These are phyloP conservation scores for Melanostigma gelatinosum DNA, from an alignment of 2,113 vertebrate genomes.

Conservation along the genomic window DNA sequence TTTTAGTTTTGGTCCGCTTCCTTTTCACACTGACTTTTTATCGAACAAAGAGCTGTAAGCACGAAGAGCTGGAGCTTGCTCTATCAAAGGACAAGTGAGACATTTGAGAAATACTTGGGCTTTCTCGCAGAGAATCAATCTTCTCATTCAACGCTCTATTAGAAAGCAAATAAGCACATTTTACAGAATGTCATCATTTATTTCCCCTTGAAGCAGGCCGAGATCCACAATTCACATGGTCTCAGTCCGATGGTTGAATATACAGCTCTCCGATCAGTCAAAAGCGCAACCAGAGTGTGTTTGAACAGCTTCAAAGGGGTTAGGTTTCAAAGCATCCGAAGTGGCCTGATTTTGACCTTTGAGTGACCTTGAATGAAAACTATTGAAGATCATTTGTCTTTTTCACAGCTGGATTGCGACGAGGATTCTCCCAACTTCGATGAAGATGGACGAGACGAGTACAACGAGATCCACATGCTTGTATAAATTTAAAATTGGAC, in stretches of 20 bases:
- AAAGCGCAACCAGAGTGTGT: background rate
- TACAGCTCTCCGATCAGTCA: background rate
- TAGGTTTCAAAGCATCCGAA: background rate
- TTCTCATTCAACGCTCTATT: background rate
- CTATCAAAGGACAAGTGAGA: background rate
- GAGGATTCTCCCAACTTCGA: constrained; percentile 96
- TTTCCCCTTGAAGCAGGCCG: background rate
- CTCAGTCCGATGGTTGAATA: background rate
- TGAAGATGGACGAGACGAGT: constrained; percentile 94
- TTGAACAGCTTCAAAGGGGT: background rate
- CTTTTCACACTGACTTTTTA: background rate
- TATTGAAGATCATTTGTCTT: constrained; percentile 4
- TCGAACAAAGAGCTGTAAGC: background rate
- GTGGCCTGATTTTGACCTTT: background rate
- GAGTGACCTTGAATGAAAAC: constrained; percentile 7
- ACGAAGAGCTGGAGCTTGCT: background rate
- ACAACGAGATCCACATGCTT: constrained; percentile 98
- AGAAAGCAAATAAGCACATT: background rate
- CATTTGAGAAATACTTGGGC: background rate
- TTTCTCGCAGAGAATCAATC: background rate
- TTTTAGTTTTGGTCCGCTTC: background rate
- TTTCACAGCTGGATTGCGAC: constrained; percentile 90
- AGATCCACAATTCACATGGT: background rate
- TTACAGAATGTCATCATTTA: background rate
- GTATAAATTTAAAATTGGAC: constrained; percentile 78